Evolutionary conservation across 2,797 vertebrate genomes (phyloP).

Genomic region (Coregonus sp.): DNA sequence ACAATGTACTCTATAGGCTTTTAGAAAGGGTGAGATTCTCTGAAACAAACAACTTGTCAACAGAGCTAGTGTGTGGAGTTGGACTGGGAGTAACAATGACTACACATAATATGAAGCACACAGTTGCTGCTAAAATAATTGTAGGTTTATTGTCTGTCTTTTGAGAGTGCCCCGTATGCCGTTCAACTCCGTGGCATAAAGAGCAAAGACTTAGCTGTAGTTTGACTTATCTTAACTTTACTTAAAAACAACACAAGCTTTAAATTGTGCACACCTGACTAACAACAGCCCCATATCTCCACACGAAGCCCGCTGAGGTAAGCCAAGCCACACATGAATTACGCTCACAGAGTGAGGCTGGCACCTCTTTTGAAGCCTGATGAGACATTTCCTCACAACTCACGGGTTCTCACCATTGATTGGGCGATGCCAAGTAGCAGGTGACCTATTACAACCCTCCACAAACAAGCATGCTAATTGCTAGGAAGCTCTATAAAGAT

Average conservation of each 20-base stretch:
- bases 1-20: neutral
- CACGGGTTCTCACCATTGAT: slow-evolving; percentile 1
- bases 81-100: neutral
- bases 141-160: neutral
- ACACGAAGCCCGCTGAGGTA: neutral
- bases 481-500: slow-evolving; percentile 35
- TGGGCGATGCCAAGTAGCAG: slow-evolving; percentile 23
- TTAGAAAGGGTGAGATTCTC: neutral
- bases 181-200: neutral
- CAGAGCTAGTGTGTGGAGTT: neutral
- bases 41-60: neutral
- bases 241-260: neutral
- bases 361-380: slow-evolving; percentile 12
- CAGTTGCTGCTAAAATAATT: neutral
- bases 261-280: neutral
- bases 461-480: slow-evolving; percentile 37
- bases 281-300: neutral
- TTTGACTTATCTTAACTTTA: neutral
- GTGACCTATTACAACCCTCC: slow-evolving; percentile 30
- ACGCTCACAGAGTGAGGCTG: slow-evolving; percentile 11
- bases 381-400: slow-evolving; percentile 18
- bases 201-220: neutral
- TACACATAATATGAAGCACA: neutral
- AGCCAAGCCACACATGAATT: slow-evolving; percentile 12
- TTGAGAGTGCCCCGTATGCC: neutral